Conservation (phyloP, 2,888 invertebrate genomes). For the Rotaria macrura region DNA sequence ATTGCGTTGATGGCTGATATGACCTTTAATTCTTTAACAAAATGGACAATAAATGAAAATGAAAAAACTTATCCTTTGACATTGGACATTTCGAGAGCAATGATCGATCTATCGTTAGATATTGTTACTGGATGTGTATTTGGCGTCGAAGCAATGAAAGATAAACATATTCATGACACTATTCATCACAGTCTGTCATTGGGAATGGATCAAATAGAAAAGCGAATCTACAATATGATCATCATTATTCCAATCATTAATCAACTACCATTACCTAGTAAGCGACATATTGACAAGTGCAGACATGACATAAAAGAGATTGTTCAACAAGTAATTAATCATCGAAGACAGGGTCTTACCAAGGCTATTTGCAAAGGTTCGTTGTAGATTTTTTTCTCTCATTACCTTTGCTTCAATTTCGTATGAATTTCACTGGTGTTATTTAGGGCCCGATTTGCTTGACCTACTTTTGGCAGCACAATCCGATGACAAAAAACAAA, state of each 20-base stretch:
- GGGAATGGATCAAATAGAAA: not conserved
- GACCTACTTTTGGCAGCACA: not conserved
- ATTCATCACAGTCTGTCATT: not conserved
- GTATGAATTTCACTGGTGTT: not conserved
- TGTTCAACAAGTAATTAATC: not conserved
- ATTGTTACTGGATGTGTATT: not conserved
- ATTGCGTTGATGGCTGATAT: not conserved
- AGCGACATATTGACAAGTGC: not conserved
- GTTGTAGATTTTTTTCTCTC: not conserved
- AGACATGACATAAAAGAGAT: not conserved
- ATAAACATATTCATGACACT: not conserved
- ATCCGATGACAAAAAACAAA: not conserved
- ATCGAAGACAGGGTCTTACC: not conserved
- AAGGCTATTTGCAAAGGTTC: not conserved
- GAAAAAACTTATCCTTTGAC: not conserved
- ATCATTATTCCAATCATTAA: not conserved
- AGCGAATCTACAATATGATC: not conserved
- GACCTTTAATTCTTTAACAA: not conserved
- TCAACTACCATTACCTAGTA: not conserved
- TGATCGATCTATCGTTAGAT: not conserved
- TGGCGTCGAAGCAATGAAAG: not conserved
- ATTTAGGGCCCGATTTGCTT: not conserved
- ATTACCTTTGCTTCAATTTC: no score
- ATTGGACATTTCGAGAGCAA: not conserved
- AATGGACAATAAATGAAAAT: not conserved